Conservation (phyloP, 30 jellyfish, hydroid and myxozoan genomes). For the Aurelia aurita complex sp. Pacific region DNA sequence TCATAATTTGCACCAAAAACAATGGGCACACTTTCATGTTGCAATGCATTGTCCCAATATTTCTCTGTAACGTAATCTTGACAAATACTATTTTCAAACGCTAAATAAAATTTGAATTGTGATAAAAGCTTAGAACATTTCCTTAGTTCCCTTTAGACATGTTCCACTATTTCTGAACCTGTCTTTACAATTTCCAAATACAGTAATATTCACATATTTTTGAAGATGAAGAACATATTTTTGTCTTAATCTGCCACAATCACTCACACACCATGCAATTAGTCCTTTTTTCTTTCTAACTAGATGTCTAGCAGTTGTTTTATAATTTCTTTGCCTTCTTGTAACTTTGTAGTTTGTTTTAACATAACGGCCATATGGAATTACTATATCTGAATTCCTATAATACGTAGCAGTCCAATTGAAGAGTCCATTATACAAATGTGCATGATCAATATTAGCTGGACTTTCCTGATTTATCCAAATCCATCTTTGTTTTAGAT, state of each 20-base stretch:
- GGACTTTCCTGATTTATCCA: constrained; percentile 97
- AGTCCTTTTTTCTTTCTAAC: constrained; percentile 42
- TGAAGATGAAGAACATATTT: constrained; percentile 74
- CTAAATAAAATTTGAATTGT: constrained; percentile 74
- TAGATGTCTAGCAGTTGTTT: not conserved
- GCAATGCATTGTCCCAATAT: constrained; percentile 81
- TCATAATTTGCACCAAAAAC: constrained; percentile 91
- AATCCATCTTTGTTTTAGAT: constrained; percentile 79
- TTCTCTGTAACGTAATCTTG: constrained; percentile 96
- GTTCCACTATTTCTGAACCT: constrained; percentile 65
- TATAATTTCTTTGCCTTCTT: not conserved
- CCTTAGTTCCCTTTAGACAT: constrained; percentile 55
- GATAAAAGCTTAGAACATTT: constrained; percentile 54
- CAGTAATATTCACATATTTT: constrained; percentile 79
- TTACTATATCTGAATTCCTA: constrained; percentile 80
- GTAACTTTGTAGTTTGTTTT: not conserved
- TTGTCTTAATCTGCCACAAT: constrained; percentile 84
- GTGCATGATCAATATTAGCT: constrained; percentile 29
- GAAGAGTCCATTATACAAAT: constrained; percentile 66
- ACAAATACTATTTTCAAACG: constrained; percentile 91
- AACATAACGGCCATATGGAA: constrained; percentile 73
- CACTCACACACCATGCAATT: constrained; percentile 89
- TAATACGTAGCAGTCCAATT: constrained; percentile 96
- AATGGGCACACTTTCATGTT: constrained; percentile 78
- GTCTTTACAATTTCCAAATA: constrained; percentile 84